Evolutionary conservation across 1,140 invertebrate genomes (phyloP).

Genomic region (Mizuhopecten yessoensis): DNA sequence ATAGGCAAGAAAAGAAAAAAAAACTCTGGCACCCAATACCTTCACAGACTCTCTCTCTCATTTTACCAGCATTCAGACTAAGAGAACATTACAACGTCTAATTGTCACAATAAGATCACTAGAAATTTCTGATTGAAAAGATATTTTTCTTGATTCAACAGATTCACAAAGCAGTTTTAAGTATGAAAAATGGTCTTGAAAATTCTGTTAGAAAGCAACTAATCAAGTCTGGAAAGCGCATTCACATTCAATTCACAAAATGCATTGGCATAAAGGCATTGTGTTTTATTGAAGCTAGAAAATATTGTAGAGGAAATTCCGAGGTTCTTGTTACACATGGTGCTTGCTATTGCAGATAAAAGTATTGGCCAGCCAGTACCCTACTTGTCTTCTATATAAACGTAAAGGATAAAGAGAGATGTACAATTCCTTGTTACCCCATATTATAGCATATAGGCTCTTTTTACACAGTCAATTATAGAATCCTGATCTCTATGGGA

Average conservation of each 20-base stretch:
- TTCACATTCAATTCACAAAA: background rate
- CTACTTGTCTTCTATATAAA: too few species aligned
- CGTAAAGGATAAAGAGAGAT: too few species aligned
- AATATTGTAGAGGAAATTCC: background rate
- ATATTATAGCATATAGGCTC: too few species aligned
- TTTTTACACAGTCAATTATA: too few species aligned
- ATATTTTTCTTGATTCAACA: background rate
- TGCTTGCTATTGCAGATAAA: background rate
- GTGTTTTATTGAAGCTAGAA: background rate
- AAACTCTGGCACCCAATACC: background rate
- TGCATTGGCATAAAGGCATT: background rate
- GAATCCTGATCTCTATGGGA: too few species aligned
- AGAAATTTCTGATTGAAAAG: background rate
- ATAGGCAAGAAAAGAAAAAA: constrained; percentile 11
- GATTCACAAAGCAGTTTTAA: background rate
- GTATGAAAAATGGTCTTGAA: background rate
- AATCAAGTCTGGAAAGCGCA: too few species aligned
- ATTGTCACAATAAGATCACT: background rate
- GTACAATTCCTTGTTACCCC: too few species aligned
- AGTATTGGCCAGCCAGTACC: background rate
- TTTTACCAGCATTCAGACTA: background rate
- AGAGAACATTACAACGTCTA: background rate
- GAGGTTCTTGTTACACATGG: background rate
- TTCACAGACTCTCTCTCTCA: background rate
- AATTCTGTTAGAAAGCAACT: background rate